These are phyloP conservation scores for Varanus komodoensis DNA, from an alignment of 2,113 vertebrate species.

Conservation along the genomic window DNA sequence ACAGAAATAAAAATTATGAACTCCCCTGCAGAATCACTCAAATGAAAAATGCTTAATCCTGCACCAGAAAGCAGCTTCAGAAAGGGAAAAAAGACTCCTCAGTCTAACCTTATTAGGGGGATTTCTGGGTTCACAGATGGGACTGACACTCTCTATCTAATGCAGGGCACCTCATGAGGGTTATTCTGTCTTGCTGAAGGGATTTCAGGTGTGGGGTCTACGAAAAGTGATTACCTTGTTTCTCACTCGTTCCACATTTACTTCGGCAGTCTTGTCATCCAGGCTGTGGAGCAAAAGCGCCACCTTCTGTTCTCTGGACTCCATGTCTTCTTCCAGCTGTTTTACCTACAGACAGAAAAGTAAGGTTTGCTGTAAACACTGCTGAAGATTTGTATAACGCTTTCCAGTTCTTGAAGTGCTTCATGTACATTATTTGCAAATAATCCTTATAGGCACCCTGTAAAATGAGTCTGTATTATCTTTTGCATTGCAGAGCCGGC, in stretches of 20 bases:
- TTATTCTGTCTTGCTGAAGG: background rate
- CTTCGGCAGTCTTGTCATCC: slow-evolving; percentile 84
- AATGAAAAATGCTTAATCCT: background rate
- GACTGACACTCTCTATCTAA: background rate
- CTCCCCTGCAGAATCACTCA: background rate
- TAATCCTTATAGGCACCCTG: background rate
- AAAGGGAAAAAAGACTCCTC: background rate
- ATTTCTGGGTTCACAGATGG: background rate
- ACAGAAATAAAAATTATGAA: too few relatives aligned
- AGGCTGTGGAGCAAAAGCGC: slow-evolving; percentile 80
- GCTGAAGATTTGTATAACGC: background rate
- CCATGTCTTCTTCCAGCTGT: slow-evolving; percentile 58
- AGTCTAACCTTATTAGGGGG: background rate
- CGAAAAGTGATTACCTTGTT: slow-evolving; percentile 76
- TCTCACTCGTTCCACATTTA: slow-evolving; percentile 82
- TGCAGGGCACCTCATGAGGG: background rate
- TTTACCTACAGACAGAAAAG: slow-evolving; percentile 47
- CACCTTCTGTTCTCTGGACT: slow-evolving; percentile 72
- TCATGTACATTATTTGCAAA: background rate
- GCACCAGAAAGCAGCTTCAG: too few relatives aligned
- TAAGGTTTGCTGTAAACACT: background rate
- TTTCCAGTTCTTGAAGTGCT: background rate
- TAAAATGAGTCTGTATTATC: background rate
- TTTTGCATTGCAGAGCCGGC: background rate
- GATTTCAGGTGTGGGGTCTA: background rate